phyloP scores from a whole-genome alignment of 2,888 invertebrate genomes.

The Stenchaetothrips biformis region DNA sequence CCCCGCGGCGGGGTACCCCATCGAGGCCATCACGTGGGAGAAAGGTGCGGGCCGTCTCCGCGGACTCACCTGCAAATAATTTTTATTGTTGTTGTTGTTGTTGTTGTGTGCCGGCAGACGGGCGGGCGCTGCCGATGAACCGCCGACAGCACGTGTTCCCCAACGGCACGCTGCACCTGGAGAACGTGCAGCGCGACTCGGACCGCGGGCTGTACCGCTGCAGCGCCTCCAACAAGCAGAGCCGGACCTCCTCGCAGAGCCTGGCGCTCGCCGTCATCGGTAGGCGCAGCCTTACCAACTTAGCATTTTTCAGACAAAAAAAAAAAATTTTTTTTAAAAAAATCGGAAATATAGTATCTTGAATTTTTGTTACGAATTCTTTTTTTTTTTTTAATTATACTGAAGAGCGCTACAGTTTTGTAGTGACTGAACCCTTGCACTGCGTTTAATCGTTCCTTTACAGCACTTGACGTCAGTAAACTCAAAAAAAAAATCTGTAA shows the following conservation, averaged over 20 bases:
- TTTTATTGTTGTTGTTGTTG: background rate
- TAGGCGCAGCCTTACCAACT: slow-evolving; percentile 35
- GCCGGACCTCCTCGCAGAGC: slow-evolving; percentile 42
- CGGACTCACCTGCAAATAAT: background rate
- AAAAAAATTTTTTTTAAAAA: too few species aligned
- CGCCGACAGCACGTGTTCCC: slow-evolving; percentile 48
- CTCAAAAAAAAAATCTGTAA: too few species aligned
- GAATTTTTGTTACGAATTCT: too few species aligned
- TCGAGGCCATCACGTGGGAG: slow-evolving; percentile 47
- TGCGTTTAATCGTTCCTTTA: too few species aligned
- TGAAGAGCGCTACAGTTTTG: too few species aligned
- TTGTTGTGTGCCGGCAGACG: slow-evolving; percentile 31
- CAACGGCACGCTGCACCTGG: slow-evolving; percentile 49
- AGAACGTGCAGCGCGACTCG: slow-evolving; percentile 46
- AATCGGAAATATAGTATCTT: too few species aligned
- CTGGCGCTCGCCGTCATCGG: slow-evolving; percentile 44
- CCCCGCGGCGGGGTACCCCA: slow-evolving; percentile 45
- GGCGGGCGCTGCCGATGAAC: slow-evolving; percentile 46
- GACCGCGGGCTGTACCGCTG: slow-evolving; percentile 51
- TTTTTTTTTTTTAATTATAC: too few species aligned
- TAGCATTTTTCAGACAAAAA: too few species aligned
- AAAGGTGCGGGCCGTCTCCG: slow-evolving; percentile 44
- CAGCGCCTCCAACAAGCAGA: slow-evolving; percentile 47
- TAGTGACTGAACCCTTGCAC: too few species aligned
- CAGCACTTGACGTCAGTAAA: too few species aligned